These are phyloP conservation scores for Semicossyphus pulcher DNA, from an alignment of 2,113 vertebrate genomes.

Conservation along the genomic window DNA sequence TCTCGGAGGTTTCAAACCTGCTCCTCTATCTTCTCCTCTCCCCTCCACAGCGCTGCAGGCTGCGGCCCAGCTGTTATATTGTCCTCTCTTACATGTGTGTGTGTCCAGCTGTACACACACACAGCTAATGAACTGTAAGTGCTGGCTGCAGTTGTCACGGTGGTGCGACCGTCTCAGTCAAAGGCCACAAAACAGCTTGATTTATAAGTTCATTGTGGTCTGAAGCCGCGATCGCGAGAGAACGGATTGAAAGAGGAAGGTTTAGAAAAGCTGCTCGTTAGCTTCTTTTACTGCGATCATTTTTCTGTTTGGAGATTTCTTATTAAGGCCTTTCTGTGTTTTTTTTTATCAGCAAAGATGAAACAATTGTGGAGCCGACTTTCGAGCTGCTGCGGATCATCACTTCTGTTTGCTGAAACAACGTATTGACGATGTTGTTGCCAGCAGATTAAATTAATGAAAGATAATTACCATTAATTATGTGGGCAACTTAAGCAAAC, in stretches of 20 bases:
- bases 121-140: conserved; percentile 76
- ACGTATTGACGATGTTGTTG: too few relatives aligned
- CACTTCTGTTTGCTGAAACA: too few relatives aligned
- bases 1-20: conserved; percentile 6
- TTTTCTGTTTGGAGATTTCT: too few relatives aligned
- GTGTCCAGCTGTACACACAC: conserved; percentile 79
- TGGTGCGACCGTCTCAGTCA: conserved; percentile 63
- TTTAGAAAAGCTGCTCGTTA: too few relatives aligned
- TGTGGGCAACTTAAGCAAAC: too few relatives aligned
- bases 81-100: conserved; percentile 52
- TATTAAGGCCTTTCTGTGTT: too few relatives aligned
- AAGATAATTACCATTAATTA: too few relatives aligned
- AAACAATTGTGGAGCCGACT: too few relatives aligned
- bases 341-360: too few relatives aligned
- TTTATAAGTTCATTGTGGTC: conserved; percentile 3
- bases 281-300: too few relatives aligned
- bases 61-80: conserved; percentile 52
- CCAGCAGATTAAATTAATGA: too few relatives aligned
- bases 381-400: too few relatives aligned
- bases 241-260: neutral
- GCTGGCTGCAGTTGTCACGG: conserved; percentile 69
- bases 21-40: conserved; percentile 26
- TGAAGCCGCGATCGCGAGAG: neutral
- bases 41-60: conserved; percentile 3
- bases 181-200: conserved; percentile 26